phyloP scores from a whole-genome alignment of 2,888 invertebrate species.

The Thereva nobilitata region DNA sequence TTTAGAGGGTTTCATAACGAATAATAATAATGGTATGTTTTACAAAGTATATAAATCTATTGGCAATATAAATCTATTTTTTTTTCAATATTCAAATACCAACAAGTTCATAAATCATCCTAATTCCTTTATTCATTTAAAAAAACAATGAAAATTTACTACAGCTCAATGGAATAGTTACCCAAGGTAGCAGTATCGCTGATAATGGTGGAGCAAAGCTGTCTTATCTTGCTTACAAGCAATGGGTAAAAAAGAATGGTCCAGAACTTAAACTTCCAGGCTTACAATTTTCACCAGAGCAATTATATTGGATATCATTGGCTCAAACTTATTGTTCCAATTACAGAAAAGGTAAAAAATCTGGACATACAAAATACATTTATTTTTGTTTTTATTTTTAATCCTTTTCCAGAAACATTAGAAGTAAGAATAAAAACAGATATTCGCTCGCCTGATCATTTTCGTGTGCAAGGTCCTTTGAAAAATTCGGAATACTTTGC shows the following conservation, averaged over 20 bases:
- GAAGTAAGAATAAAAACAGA: conserved; percentile 81
- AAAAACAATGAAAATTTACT: conserved; percentile 48
- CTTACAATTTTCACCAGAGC: no score
- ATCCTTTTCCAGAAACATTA: conserved; percentile 68
- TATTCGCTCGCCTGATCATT: conserved; percentile 76
- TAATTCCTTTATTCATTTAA: no score
- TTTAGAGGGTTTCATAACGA: no score
- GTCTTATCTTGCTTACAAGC: conserved; percentile 81
- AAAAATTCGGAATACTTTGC: conserved; percentile 93
- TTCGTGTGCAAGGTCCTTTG: conserved; percentile 87
- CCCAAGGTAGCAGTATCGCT: conserved; percentile 93
- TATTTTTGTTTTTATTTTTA: not conserved
- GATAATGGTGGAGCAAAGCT: conserved; percentile 93
- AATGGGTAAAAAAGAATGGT: conserved; percentile 76
- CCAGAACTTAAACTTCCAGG: no score
- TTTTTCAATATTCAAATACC: no score
- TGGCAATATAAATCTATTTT: no score
- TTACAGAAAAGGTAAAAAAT: conserved; percentile 64
- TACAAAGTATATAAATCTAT: no score
- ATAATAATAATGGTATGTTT: no score
- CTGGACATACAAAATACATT: not conserved
- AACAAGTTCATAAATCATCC: no score
- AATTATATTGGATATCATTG: conserved; percentile 82
- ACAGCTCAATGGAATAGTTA: conserved; percentile 87
- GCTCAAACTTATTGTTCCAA: conserved; percentile 89